Base-by-base conservation (phyloP, 2,888 invertebrate genomes). In the Cyclophora albipunctata region DNA sequence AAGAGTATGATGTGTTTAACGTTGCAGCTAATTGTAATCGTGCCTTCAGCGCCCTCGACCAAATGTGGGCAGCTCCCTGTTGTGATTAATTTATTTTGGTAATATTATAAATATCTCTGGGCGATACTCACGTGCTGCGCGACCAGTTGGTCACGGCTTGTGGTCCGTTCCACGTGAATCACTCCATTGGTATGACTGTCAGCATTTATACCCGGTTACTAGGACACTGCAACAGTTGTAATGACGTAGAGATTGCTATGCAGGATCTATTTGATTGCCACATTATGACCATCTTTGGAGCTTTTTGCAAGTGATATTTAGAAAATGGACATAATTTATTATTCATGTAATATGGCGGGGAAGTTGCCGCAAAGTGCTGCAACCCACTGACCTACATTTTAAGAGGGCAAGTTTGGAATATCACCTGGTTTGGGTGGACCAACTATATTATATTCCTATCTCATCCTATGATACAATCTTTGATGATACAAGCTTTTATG, bases 301-400 rank as follows among this genome's bases (percentile, higher is more conserved):
- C 4, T 5, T 37, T 37, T 37, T 37, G 37, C 37, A 5, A 37
- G 5, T 37, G 37, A 37, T 4, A 37, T 37, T 37, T 37, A 20
- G 37, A 37, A 37, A 37, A 49, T 42, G 44, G 34, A 5, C 20
- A 48, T 40, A 50, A 46, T 42, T 44, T 45, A 47, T 41, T 48
- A 5, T 47, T 5, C 35, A 41, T 41, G 34, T 34, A 41, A 42
- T 42, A 42, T 33, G 34, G 45, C 35, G 3, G 41, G 5, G 35
- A 47, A 41, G 46, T 54, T 53, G 46, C 49, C 47, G 62, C 59
- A 57, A 56, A 58, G 45, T 52, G 51, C 47, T 54, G 63, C 51
- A 66, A 67, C 66, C 66, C 50, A 63, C 52, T 71, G 70, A 73
- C 74, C 74, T 58, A 68, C 59, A 64, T 73, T 64, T 43, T 54